phyloP scores from a whole-genome alignment of 2,797 vertebrate genomes.

The Rhyacichthys aspro region DNA sequence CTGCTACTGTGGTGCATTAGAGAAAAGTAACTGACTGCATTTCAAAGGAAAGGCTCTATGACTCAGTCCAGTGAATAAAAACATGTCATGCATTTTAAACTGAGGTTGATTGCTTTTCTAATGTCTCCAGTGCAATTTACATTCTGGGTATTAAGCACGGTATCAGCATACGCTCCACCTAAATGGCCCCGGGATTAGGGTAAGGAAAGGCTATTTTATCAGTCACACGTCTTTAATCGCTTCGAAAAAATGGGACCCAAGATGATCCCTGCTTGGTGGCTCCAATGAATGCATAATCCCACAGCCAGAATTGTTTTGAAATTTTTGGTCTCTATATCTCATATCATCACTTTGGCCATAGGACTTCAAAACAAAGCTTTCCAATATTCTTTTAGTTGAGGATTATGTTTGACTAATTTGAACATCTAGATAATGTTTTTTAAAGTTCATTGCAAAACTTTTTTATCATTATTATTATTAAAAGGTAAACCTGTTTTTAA shows the following conservation, averaged over 20 bases:
- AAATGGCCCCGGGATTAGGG: constrained; percentile 63
- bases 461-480: no score
- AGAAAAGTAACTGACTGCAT: constrained; percentile 44
- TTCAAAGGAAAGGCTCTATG: constrained; percentile 33
- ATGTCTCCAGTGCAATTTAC: constrained; percentile 55
- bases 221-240: constrained; percentile 54
- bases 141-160: constrained; percentile 60
- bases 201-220: constrained; percentile 63
- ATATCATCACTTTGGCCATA: constrained; percentile 45
- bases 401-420: constrained; percentile 1
- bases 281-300: constrained; percentile 58
- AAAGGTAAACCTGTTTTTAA: no score
- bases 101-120: constrained; percentile 50
- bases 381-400: constrained; percentile 19
- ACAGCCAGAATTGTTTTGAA: constrained; percentile 37
- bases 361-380: constrained; percentile 38
- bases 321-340: constrained; percentile 33
- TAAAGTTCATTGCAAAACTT: no score
- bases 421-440: no score
- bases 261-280: constrained; percentile 44
- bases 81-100: constrained; percentile 56
- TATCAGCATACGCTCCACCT: constrained; percentile 57
- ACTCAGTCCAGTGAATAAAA: constrained; percentile 16
- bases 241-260: constrained; percentile 16
- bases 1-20: constrained; percentile 37